Percentiles rank a stretch among this genome's conserved stretches.
These are phyloP conservation scores for Ctenodactylus gundi DNA, from an alignment of 2,113 vertebrate genomes.

Conservation along the genomic window DNA sequence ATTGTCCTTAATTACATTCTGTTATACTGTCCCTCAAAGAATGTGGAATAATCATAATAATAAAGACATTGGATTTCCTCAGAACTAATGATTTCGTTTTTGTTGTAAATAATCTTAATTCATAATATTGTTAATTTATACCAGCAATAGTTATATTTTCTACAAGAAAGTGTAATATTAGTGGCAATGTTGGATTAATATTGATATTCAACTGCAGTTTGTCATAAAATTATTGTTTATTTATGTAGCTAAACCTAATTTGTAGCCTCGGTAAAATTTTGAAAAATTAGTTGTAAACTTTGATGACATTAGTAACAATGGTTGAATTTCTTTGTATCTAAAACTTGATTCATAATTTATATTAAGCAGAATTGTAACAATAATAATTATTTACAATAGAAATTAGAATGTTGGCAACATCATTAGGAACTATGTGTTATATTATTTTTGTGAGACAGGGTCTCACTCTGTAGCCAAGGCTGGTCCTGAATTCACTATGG, in stretches of 20 bases:
- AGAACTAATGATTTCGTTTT: constrained; percentile 41
- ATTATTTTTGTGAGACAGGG: no score
- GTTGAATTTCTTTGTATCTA: constrained; percentile 48
- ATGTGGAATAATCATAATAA: constrained; percentile 20
- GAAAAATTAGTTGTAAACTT: constrained; percentile 36
- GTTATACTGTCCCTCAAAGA: constrained; percentile 13
- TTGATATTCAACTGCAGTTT: constrained; percentile 44
- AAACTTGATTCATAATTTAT: constrained; percentile 44
- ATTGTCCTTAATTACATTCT: not conserved
- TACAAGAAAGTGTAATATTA: constrained; percentile 3
- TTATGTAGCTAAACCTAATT: constrained; percentile 32
- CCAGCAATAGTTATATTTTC: constrained; percentile 5
- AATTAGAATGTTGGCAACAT: constrained; percentile 8
- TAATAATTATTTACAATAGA: constrained; percentile 11
- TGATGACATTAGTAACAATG: not conserved
- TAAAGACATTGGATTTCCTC: constrained; percentile 34
- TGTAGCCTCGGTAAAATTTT: constrained; percentile 3
- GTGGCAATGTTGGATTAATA: not conserved
- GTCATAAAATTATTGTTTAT: constrained; percentile 34
- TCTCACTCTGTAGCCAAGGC: no score
- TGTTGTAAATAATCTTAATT: constrained; percentile 42
- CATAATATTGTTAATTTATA: constrained; percentile 29
- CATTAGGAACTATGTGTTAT: not conserved
- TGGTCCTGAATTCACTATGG: no score
- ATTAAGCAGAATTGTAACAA: constrained; percentile 22